phyloP scores from a whole-genome alignment of 2,113 vertebrate genomes.

The Gallinago jamesoni region DNA sequence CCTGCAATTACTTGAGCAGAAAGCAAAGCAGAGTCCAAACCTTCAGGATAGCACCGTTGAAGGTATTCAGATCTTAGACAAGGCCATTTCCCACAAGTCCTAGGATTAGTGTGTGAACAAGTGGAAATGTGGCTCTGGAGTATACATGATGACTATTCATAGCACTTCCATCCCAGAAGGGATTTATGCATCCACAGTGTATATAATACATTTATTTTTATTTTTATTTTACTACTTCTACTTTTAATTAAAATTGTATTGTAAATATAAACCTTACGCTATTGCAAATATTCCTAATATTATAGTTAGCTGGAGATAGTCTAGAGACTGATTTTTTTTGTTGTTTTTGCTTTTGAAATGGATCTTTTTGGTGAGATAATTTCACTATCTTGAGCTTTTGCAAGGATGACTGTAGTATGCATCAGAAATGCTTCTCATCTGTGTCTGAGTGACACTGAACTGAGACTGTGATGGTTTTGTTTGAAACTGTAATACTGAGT shows the following conservation, averaged over 20 bases:
- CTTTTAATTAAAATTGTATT: not conserved
- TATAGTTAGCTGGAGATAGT: not conserved
- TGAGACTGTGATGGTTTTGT: not conserved
- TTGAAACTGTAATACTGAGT: not conserved
- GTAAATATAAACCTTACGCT: not conserved
- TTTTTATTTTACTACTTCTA: not conserved
- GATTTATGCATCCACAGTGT: not conserved
- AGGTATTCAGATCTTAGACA: not conserved
- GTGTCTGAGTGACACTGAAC: not conserved
- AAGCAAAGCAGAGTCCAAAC: not conserved
- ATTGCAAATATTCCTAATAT: not conserved
- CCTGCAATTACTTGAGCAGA: conserved; percentile 10
- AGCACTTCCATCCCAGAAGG: not conserved
- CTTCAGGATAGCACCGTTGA: not conserved
- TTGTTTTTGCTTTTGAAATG: not conserved
- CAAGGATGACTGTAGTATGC: not conserved
- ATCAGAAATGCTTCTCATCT: not conserved
- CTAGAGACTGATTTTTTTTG: not conserved
- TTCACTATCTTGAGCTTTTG: not conserved
- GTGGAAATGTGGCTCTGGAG: not conserved
- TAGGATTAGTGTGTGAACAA: not conserved
- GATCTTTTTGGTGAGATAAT: not conserved
- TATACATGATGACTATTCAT: not conserved
- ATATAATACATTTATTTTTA: rapidly evolving
- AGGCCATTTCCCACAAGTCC: not conserved